phyloP scores from a whole-genome alignment of 1,140 invertebrate species.

The Harpegnathos saltator region DNA sequence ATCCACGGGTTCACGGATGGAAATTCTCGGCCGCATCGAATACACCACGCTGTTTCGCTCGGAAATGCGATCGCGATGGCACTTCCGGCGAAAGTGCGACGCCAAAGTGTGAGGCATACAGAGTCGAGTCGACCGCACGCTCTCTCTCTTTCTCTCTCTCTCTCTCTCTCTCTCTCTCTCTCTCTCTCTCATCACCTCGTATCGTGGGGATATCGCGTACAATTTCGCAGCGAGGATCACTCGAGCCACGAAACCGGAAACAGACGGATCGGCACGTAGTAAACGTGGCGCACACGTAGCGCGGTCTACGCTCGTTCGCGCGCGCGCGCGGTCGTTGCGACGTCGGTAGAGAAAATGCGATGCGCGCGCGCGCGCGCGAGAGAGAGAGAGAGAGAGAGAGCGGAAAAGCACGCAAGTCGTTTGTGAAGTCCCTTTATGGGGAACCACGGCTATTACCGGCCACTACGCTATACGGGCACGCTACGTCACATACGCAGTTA shows the following conservation, averaged over 20 bases:
- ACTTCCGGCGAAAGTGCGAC: not conserved
- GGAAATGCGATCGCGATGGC: not conserved
- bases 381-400: too few species aligned
- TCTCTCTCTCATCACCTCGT: too few species aligned
- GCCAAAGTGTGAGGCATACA: not conserved
- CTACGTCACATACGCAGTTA: slow-evolving; percentile 70
- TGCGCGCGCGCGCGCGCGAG: too few species aligned
- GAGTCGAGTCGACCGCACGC: not conserved
- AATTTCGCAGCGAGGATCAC: slow-evolving; percentile 3
- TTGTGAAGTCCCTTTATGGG: slow-evolving; percentile 72
- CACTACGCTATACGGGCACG: slow-evolving; percentile 44
- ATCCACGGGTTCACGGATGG: too few species aligned
- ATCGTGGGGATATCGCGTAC: slow-evolving; percentile 32
- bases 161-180: too few species aligned
- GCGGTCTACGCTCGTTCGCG: slow-evolving; percentile 57
- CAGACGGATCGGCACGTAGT: slow-evolving; percentile 35
- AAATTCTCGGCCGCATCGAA: not conserved
- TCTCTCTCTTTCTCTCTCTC: too few species aligned
- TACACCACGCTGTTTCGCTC: not conserved
- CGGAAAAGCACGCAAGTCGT: slow-evolving; percentile 66
- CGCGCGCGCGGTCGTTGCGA: slow-evolving; percentile 52
- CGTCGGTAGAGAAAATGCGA: slow-evolving; percentile 41
- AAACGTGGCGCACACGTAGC: slow-evolving; percentile 8
- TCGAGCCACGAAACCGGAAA: slow-evolving; percentile 1
- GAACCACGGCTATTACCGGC: slow-evolving; percentile 68